These are phyloP conservation scores for Equus quagga DNA, from an alignment of 2,113 vertebrate species.

Conservation along the genomic window DNA sequence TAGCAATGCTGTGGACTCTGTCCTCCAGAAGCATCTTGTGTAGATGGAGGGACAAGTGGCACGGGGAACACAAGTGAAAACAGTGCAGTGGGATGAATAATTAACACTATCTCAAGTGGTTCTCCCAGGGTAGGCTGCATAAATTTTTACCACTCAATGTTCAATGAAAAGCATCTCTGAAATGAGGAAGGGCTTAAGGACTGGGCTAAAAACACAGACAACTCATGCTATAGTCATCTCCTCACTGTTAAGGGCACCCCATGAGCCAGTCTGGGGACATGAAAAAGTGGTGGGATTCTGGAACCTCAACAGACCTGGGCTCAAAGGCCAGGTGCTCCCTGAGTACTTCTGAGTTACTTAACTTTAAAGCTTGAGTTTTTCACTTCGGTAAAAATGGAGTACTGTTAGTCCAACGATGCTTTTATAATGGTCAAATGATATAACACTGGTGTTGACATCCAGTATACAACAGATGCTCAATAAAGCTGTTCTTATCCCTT, in stretches of 20 bases:
- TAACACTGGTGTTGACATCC: background rate
- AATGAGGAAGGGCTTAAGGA: background rate
- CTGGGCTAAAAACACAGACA: background rate
- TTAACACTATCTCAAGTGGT: background rate
- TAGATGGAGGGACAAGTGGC: background rate
- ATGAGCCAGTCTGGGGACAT: background rate
- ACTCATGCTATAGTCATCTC: background rate
- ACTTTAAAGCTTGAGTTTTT: constrained; percentile 2
- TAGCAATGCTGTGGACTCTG: background rate
- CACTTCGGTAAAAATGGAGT: background rate
- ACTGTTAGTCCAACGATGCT: background rate
- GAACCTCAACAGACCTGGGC: background rate
- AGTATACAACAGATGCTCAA: background rate
- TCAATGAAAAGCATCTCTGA: constrained; percentile 5
- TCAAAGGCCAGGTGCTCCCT: background rate
- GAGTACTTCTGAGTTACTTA: background rate
- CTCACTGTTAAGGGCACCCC: background rate
- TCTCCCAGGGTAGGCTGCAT: background rate
- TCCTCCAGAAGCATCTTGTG: background rate
- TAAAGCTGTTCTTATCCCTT: background rate
- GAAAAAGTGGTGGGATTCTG: background rate
- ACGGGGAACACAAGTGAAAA: background rate
- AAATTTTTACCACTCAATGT: background rate
- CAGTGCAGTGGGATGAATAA: background rate
- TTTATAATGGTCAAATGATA: background rate